Base-by-base conservation (phyloP, 2,888 invertebrate genomes). In the Cerastoderma edule region DNA sequence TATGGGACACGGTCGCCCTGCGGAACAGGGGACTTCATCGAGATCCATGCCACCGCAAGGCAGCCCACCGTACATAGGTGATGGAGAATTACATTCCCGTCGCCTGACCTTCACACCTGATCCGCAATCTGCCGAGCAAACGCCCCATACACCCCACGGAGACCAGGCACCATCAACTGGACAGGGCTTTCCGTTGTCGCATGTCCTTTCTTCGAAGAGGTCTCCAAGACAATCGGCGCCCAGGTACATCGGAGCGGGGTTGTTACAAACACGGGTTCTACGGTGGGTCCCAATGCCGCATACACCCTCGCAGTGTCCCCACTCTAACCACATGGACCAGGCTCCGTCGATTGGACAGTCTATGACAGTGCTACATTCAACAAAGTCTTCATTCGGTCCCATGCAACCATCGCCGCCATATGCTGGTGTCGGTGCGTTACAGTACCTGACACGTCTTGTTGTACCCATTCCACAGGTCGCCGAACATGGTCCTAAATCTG, bases 131-230 rank as follows among this genome's bases (percentile, higher is more conserved):
- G 53, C 63, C 4, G 69, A 50, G 39, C 81, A 81, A 5, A 33
- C 22, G 2, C 57, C 48, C 67, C 67, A 75, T 13, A 10, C 27
- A 8, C 24, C 33, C 81, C 78, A 78, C 3, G 4, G 24, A n/a
- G 70, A 71, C 81, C 81, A 80, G 1, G 28, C 4, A 19, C 76
- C 76, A 28, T 76, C n/a, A 1, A 72, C 35, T 13, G 76, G 72
- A 48, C 72, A 76, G 24, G 28, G 27, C 10, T 30, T 22, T 32
- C 64, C 64, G 0, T 54, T 76, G 27, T 72, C 56, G 32, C 76
- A 76, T 24, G 53, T 19, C 27, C 56, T 56, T 22, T 72, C 72
- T 35, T 76, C 72, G n/a, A 68, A 13, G 16, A 1, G 3, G 13
- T 56, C 19, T 27, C 76, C 76, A 24, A 65, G 32, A 46, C 76